A percentile compares a stretch with the other conserved stretches of the same genome.
phyloP scores from a whole-genome alignment of 2,888 invertebrate species.

The Cheilosia grossa region DNA sequence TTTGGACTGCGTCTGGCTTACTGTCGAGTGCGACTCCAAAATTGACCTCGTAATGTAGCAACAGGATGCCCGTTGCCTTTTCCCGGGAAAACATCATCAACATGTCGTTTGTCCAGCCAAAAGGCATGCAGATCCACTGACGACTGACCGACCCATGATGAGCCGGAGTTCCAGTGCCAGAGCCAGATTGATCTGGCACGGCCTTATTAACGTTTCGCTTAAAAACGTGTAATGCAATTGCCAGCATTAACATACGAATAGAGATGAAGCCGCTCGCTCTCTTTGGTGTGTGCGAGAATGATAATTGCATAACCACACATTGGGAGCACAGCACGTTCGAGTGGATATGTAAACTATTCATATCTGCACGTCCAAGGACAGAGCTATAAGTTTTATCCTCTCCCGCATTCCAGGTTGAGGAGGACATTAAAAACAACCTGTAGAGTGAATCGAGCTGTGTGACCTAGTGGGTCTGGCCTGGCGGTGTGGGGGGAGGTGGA shows the following conservation, averaged over 20 bases:
- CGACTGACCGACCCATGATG: not conserved
- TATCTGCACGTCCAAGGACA: conserved; percentile 38
- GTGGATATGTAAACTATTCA: conserved; percentile 16
- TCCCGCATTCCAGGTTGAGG: not conserved
- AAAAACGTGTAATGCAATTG: conserved; percentile 35
- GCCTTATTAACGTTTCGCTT: conserved; percentile 44
- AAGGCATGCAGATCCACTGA: conserved; percentile 12
- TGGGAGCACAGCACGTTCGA: conserved; percentile 38
- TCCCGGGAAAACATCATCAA: conserved; percentile 2
- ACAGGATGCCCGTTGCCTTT: not conserved
- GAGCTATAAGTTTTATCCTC: conserved; percentile 18
- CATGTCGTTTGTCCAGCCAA: not conserved
- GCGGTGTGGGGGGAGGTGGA: not conserved
- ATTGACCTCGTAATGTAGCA: conserved; percentile 1
- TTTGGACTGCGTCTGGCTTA: not conserved
- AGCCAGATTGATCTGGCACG: conserved; percentile 14
- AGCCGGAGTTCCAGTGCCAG: conserved; percentile 16
- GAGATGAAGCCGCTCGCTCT: not conserved
- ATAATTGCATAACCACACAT: conserved; percentile 51
- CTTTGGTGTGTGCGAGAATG: conserved; percentile 13
- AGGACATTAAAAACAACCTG: conserved; percentile 45
- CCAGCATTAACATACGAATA: not conserved
- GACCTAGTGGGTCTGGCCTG: not conserved
- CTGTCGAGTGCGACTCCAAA: not conserved
- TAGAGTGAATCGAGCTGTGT: conserved; percentile 12